phyloP scores from a whole-genome alignment of 92 coral and sea anemone species.

The Heteractis magnifica region DNA sequence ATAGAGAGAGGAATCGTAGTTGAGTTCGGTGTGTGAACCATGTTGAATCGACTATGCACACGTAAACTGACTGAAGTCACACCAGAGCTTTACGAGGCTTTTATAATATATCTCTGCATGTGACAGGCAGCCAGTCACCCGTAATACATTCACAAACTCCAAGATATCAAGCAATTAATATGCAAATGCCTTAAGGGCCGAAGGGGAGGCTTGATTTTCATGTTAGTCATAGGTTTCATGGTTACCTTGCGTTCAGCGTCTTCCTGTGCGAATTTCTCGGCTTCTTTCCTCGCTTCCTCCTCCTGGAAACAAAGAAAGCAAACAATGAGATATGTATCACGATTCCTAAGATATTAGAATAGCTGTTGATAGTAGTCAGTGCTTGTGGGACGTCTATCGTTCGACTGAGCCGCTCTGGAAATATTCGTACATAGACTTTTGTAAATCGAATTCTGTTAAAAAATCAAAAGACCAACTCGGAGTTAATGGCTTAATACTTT shows the following conservation, averaged over 20 bases:
- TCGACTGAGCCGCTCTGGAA: neutral
- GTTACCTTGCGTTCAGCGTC: conserved; percentile 76
- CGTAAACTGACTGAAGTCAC: neutral
- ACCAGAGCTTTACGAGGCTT: neutral
- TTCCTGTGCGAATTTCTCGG: conserved; percentile 73
- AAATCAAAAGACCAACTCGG: neutral
- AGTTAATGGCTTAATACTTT: neutral
- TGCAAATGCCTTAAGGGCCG: neutral
- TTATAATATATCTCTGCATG: neutral
- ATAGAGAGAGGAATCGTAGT: conserved; percentile 14
- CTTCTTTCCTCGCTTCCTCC: conserved; percentile 75
- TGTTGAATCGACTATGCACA: neutral
- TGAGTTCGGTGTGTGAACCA: conserved; percentile 20
- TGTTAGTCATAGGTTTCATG: neutral
- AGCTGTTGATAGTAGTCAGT: neutral
- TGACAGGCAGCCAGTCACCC: conserved; percentile 16
- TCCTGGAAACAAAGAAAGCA: conserved; percentile 41
- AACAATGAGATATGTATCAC: neutral
- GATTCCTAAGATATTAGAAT: neutral
- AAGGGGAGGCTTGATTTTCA: neutral
- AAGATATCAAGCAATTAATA: neutral
- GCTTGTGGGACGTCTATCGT: too few relatives aligned
- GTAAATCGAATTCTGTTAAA: neutral
- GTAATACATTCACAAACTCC: neutral
- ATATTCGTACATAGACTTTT: neutral